Evolutionary conservation across 1,140 invertebrate genomes (phyloP), one percentile per base, ranked within the genome.

Genomic region (Heliothis virescens): DNA sequence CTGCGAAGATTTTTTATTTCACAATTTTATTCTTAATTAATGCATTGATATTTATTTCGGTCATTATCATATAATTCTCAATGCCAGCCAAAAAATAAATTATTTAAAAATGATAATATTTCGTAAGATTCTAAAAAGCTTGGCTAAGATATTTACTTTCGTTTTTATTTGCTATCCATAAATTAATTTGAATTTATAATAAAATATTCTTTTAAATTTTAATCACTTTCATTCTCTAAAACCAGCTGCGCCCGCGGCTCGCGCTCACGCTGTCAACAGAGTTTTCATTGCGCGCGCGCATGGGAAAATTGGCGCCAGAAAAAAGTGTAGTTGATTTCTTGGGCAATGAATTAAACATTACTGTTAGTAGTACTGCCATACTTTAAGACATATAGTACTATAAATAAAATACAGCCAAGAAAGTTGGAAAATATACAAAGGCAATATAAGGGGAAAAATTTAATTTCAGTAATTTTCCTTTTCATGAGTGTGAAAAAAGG

Each of bases 201-300:
- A 67, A 52, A 18, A 34, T 26, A 73, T 72, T 29, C 55, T 55
- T 50, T 48, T 60, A 52, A 16, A 13, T 81, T 78, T 48, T 16
- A 55, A 82, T 81, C 73, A 81, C 83, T 85, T 85, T 85, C 83
- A 76, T 85, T 82, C 74, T 84, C 71, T 47, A 76, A 34, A 62
- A 65, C 60, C 74, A 63, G 74, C 65, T 55, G 59, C 47, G 41
- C 41, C 34, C 41, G 69, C 52, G 26, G 15, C 9, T 9, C 0
- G 34, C 16, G 63, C 29, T 9, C 41, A 16, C 41, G 11, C 16
- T 18, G 63, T 67, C 41, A 48, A 41, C 52, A 60, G 48, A 59
- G 73, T 62, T 76, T 76, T 76, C 73, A 76, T 76, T 76, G 47
- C 34, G 55, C 41, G 55, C 41, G 63, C 72, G 79, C 78, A 79